Conservation (phyloP, 2,888 invertebrate species). For the Ferrisia virgata region DNA sequence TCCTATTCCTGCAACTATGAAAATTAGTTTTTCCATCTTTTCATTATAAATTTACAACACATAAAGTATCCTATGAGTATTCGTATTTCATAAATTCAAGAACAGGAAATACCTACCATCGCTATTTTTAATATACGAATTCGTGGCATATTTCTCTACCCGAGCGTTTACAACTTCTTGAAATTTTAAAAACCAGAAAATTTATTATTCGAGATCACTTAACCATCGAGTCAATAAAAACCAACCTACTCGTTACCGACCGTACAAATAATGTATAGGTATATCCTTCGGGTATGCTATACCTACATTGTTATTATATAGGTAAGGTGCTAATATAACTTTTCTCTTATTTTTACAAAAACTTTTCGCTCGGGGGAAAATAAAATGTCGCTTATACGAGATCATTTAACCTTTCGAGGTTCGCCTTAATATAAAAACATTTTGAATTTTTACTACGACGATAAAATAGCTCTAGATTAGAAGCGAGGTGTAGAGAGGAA, state of each 20-base stretch:
- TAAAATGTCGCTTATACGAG: background rate
- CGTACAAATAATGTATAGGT: background rate
- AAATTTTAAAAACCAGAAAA: background rate
- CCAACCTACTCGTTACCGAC: background rate
- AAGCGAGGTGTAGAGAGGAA: background rate
- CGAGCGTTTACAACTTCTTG: background rate
- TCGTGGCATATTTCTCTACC: background rate
- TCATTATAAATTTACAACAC: too few species aligned
- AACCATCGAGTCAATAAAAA: background rate
- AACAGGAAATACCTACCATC: background rate
- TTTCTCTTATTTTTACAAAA: background rate
- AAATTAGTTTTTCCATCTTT: too few species aligned
- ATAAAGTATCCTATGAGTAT: too few species aligned
- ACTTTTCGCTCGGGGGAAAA: background rate
- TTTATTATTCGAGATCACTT: background rate
- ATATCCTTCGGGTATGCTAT: background rate
- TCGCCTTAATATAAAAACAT: background rate
- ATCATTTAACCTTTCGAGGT: conserved; percentile 19
- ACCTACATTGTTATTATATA: background rate
- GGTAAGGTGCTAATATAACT: background rate
- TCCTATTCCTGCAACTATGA: too few species aligned
- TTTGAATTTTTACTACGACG: conserved; percentile 12
- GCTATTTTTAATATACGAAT: too few species aligned
- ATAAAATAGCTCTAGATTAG: background rate
- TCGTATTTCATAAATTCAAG: background rate